Percentiles rank a stretch among this genome's conserved stretches.
These are phyloP conservation scores for Hiodon tergisus DNA, from an alignment of 2,113 vertebrate genomes.

Conservation along the genomic window DNA sequence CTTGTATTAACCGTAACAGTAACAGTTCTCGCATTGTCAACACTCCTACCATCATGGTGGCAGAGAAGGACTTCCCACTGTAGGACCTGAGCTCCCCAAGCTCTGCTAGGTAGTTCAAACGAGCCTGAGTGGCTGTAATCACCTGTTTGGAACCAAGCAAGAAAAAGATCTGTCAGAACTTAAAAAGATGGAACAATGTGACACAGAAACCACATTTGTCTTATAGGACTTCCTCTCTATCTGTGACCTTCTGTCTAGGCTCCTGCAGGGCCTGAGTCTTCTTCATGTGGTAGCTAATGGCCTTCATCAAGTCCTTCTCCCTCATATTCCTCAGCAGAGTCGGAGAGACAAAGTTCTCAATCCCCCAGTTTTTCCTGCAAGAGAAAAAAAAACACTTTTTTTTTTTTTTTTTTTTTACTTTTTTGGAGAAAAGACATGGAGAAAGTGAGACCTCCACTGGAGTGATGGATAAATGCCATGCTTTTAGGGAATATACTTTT, in stretches of 20 bases:
- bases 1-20: too few relatives aligned
- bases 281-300: slow-evolving; percentile 91
- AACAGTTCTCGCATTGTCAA: too few relatives aligned
- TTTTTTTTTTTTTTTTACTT: too few relatives aligned
- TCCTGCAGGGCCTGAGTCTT: slow-evolving; percentile 78
- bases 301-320: slow-evolving; percentile 92
- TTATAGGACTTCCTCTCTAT: neutral
- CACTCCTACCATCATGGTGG: slow-evolving; percentile 81
- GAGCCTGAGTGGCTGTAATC: slow-evolving; percentile 71
- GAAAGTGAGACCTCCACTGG: neutral
- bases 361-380: slow-evolving; percentile 90
- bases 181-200: neutral
- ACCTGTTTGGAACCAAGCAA: slow-evolving; percentile 40
- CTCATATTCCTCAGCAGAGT: slow-evolving; percentile 92
- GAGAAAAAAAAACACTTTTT: slow-evolving; percentile 16
- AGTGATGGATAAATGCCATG: neutral
- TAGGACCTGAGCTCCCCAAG: slow-evolving; percentile 88
- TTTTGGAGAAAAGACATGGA: too few relatives aligned
- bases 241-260: slow-evolving; percentile 77
- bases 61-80: slow-evolving; percentile 85
- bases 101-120: slow-evolving; percentile 85
- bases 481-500: neutral
- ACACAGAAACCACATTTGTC: slow-evolving; percentile 1
- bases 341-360: slow-evolving; percentile 92
- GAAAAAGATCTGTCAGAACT: neutral